phyloP scores from a whole-genome alignment of 2,113 vertebrate genomes.

The Neotoma lepida region DNA sequence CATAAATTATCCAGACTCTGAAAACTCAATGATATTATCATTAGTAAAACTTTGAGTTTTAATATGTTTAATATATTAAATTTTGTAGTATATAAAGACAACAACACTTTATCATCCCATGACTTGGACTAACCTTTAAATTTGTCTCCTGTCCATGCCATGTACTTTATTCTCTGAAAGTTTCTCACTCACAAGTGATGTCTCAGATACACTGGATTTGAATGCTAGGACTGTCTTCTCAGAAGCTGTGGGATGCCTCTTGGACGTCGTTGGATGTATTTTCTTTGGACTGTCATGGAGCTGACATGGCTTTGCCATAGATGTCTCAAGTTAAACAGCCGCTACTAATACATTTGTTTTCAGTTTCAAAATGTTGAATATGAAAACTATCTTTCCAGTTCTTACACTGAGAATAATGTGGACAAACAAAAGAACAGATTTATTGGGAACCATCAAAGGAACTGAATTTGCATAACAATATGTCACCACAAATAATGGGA shows the following conservation, averaged over 20 bases:
- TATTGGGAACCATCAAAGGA: fast-evolving
- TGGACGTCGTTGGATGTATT: not conserved
- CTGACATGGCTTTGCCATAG: not conserved
- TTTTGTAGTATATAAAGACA: not conserved
- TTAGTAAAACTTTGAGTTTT: not conserved
- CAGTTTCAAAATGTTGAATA: not conserved
- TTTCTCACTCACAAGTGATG: not conserved
- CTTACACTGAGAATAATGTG: not conserved
- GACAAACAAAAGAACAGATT: not conserved
- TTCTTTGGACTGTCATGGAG: not conserved
- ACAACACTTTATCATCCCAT: not conserved
- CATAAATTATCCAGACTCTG: not conserved
- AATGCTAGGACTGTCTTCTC: not conserved
- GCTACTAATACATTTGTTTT: not conserved
- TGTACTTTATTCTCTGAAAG: not conserved
- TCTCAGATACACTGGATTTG: not conserved
- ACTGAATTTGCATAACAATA: not conserved
- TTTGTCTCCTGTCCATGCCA: not conserved
- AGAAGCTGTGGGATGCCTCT: not conserved
- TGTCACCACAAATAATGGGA: not conserved
- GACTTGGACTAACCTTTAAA: not conserved
- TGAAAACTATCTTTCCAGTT: not conserved
- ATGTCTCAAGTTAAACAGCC: not conserved
- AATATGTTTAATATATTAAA: not conserved
- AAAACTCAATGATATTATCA: not conserved